Conservation (phyloP, 2,113 vertebrate genomes). For the Gobiocypris rarus region DNA sequence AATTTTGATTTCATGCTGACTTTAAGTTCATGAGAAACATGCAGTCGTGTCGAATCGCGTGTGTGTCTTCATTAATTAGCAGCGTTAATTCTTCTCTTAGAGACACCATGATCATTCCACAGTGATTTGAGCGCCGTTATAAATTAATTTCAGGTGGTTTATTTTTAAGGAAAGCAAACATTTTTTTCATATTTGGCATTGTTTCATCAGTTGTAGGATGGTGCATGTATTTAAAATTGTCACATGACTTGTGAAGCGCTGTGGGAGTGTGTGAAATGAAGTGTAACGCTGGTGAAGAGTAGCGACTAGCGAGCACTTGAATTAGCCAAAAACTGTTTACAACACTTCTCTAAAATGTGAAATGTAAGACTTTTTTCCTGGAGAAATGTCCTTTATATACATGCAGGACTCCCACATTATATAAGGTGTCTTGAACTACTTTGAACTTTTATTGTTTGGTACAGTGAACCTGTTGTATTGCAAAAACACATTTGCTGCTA, state of each 20-base stretch:
- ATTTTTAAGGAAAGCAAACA: background rate
- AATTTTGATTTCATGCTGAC: no score
- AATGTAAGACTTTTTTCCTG: background rate
- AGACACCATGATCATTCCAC: background rate
- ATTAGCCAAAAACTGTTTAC: background rate
- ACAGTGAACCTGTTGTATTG: background rate
- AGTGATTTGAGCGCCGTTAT: background rate
- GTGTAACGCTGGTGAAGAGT: background rate
- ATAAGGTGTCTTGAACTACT: background rate
- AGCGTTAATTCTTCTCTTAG: background rate
- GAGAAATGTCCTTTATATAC: background rate
- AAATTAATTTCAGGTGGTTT: background rate
- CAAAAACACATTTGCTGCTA: background rate
- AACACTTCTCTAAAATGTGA: background rate
- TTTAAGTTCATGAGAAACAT: background rate
- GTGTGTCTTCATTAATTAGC: background rate
- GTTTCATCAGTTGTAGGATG: background rate
- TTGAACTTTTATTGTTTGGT: background rate
- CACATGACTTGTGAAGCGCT: constrained; percentile 4
- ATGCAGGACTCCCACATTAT: background rate
- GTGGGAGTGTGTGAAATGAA: background rate
- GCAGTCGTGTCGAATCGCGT: background rate
- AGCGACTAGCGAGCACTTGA: background rate
- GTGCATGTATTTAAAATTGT: background rate
- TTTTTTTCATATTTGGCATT: background rate